Evolutionary conservation across 2,888 invertebrate species (phyloP).

Genomic region (Acanthoscelides obtectus): DNA sequence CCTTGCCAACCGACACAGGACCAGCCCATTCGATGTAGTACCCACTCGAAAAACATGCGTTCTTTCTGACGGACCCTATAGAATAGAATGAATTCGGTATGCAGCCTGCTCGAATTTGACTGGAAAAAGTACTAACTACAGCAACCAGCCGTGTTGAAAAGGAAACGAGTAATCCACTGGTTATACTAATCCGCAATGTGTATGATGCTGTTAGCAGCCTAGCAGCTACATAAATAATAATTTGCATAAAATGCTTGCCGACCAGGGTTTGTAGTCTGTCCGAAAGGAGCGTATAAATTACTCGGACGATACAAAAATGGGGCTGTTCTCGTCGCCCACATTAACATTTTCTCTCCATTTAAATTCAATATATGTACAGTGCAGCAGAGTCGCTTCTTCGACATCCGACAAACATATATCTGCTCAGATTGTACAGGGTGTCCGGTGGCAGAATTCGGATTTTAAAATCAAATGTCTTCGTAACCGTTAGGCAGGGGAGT

Average conservation of each 20-base stretch:
- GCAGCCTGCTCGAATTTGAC: too few species aligned
- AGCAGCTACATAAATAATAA: background rate
- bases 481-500: too few species aligned
- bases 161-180: background rate
- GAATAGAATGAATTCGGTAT: too few species aligned
- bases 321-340: background rate
- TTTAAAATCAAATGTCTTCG: too few species aligned
- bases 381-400: background rate
- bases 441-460: too few species aligned
- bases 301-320: background rate
- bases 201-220: background rate
- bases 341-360: background rate
- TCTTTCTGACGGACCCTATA: too few species aligned
- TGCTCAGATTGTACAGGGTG: background rate
- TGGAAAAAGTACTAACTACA: too few species aligned
- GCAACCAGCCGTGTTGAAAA: too few species aligned
- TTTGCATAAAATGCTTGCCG: background rate
- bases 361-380: background rate
- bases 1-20: too few species aligned
- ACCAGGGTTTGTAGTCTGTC: background rate
- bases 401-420: background rate
- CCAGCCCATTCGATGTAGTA: too few species aligned
- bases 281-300: background rate
- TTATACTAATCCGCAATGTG: background rate
- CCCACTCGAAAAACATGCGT: too few species aligned